A percentile compares a stretch with the other conserved stretches of the same genome.
phyloP scores from a whole-genome alignment of 2,113 vertebrate species.

The Psophia crepitans region DNA sequence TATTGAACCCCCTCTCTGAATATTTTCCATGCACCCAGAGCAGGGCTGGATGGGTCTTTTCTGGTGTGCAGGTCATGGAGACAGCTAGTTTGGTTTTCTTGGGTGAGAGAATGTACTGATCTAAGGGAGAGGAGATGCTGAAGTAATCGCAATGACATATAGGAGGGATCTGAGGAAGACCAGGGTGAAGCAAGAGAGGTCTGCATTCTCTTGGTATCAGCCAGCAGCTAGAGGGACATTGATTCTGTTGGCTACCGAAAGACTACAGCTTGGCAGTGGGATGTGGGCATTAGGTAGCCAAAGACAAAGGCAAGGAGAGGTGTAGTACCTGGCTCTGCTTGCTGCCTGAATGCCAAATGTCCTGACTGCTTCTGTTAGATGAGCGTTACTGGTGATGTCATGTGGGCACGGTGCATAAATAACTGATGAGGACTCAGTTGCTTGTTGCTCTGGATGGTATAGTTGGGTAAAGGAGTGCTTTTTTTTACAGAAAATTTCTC shows the following conservation, averaged over 20 bases:
- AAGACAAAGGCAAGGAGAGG: background rate
- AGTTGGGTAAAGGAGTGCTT: background rate
- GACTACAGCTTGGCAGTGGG: background rate
- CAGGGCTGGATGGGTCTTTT: background rate
- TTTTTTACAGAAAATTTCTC: background rate
- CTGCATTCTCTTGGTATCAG: background rate
- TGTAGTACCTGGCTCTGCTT: background rate
- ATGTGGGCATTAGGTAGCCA: background rate
- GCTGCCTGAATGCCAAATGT: background rate
- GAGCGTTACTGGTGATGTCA: background rate
- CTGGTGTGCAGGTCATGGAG: background rate
- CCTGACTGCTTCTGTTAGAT: background rate
- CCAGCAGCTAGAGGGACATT: background rate
- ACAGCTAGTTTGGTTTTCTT: background rate
- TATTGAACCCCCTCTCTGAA: background rate
- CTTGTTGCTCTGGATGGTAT: background rate
- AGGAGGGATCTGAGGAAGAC: background rate
- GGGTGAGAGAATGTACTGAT: background rate
- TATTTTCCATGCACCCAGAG: accelerated
- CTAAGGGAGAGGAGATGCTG: background rate
- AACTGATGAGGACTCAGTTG: background rate
- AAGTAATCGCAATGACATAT: background rate
- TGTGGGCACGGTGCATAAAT: background rate
- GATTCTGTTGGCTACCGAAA: background rate
- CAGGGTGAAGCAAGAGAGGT: background rate